Base-by-base conservation (phyloP, 2,113 vertebrate species). In the Gyps fulvus region DNA sequence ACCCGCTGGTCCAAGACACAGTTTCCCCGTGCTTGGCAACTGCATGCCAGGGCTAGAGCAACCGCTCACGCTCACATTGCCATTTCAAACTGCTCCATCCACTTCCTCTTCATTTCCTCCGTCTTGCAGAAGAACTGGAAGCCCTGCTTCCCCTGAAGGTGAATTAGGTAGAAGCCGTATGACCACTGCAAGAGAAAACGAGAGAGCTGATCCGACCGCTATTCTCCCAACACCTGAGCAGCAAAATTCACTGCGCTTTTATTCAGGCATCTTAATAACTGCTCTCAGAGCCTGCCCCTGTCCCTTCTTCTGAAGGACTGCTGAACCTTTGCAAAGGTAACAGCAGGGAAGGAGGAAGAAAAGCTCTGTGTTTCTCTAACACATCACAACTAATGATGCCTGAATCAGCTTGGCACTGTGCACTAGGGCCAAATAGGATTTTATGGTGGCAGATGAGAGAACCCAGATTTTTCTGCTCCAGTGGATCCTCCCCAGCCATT, bases 21-120 rank as follows among this genome's bases (percentile, higher is more conserved):
- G 27, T 3, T 1, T 5, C 32, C 59, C 47, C 2, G 1, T 0
- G 1, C 70, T 29, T 10, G 29, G 45, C 3, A 8, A 8, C 43
- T 10, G 27, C 82, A 11, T 1, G 2, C 17, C 42, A 2, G 67
- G 57, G 70, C 52, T 10, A 4, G 58, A 49, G 40, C 62, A 36
- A 66, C 70, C 36, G 0, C 55, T n/a, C 25, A 3, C 26, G 98
- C 99, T 98, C 98, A 99, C 99, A 99, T 99, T 92, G 99, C 99
- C 99, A 99, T 99, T 93, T 99, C 99, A 80, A 99, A 99, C 98
- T 99, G 99, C 96, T 99, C 99, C 99, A 99, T 99, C 99, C 99
- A 99, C 84, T 99, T 99, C 97, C 99, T 98, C 98, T 99, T 99
- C 96, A 99, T 99, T 65, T 99, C 99, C 83, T 99, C 99, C 0